phyloP scores from a whole-genome alignment of 2,113 vertebrate species.

The Lagopus leucura region DNA sequence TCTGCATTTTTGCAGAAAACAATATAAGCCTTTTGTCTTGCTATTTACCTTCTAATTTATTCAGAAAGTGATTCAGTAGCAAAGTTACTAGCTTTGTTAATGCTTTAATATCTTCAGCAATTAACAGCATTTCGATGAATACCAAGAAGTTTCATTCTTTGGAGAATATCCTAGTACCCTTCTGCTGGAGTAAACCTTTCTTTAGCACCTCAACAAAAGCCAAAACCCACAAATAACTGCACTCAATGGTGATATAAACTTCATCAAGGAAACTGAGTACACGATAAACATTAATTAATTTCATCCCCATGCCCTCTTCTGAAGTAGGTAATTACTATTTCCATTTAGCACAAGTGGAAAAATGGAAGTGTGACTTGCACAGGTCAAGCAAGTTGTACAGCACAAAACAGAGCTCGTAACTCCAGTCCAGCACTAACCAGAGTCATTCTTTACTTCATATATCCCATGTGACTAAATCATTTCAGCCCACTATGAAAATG shows the following conservation, averaged over 20 bases:
- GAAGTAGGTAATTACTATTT: slow-evolving; percentile 37
- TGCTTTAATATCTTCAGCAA: background rate
- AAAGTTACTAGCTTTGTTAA: background rate
- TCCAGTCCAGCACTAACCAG: background rate
- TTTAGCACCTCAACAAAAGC: background rate
- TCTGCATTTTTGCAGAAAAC: background rate
- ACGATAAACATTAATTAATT: slow-evolving; percentile 47
- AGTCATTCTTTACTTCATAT: background rate
- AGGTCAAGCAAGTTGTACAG: slow-evolving; percentile 7
- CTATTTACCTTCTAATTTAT: background rate
- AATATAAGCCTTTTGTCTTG: background rate
- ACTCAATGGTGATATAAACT: background rate
- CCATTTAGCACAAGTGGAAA: slow-evolving; percentile 18
- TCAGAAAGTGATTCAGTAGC: background rate
- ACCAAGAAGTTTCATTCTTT: slow-evolving; percentile 1
- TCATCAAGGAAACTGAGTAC: background rate
- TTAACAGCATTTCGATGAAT: background rate
- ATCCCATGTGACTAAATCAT: background rate
- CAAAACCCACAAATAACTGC: background rate
- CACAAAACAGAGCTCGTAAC: background rate
- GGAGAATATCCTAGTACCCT: background rate
- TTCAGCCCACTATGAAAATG: slow-evolving; percentile 6
- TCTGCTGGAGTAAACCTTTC: background rate
- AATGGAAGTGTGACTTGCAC: slow-evolving; percentile 14
- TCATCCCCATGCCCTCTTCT: slow-evolving; percentile 30